Percentiles rank a stretch among this genome's conserved stretches.
These are phyloP conservation scores for Erithacus rubecula DNA, from an alignment of 2,797 vertebrate species.

Conservation along the genomic window DNA sequence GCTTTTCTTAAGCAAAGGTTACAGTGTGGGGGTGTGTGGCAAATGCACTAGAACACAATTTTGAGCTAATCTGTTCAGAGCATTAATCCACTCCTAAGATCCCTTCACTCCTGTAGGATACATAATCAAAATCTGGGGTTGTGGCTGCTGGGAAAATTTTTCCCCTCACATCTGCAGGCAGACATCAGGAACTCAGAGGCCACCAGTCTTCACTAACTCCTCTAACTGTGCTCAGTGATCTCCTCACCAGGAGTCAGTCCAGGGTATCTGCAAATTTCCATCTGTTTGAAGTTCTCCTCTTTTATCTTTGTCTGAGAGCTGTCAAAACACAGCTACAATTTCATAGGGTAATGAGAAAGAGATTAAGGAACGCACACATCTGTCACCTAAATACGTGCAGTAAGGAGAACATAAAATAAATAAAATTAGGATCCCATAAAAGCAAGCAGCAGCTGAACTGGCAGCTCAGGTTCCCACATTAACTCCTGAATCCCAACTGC, in stretches of 20 bases:
- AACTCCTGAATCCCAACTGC: neutral
- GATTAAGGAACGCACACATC: conserved; percentile 35
- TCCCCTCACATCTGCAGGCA: conserved; percentile 15
- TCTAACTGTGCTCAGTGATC: neutral
- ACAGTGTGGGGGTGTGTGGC: neutral
- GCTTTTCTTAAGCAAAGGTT: neutral
- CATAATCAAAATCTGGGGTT: conserved; percentile 31
- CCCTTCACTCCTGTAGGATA: neutral
- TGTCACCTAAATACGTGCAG: conserved; percentile 8
- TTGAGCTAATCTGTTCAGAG: conserved; percentile 28
- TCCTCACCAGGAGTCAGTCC: neutral
- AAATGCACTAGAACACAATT: conserved; percentile 35
- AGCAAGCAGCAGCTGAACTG: neutral
- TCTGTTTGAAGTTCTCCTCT: conserved; percentile 47
- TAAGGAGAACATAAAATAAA: conserved; percentile 29
- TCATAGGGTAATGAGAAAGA: conserved; percentile 50
- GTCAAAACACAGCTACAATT: neutral
- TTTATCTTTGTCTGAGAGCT: conserved; percentile 52
- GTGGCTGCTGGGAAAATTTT: neutral
- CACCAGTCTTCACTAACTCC: conserved; percentile 25
- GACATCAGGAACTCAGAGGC: conserved; percentile 11
- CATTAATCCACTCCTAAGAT: conserved; percentile 58
- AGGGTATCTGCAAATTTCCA: conserved; percentile 36
- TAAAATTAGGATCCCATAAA: conserved; percentile 25
- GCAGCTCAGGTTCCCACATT: neutral